Evolutionary conservation across 2,113 vertebrate genomes (phyloP).

Genomic region (Phyllostomus discolor): DNA sequence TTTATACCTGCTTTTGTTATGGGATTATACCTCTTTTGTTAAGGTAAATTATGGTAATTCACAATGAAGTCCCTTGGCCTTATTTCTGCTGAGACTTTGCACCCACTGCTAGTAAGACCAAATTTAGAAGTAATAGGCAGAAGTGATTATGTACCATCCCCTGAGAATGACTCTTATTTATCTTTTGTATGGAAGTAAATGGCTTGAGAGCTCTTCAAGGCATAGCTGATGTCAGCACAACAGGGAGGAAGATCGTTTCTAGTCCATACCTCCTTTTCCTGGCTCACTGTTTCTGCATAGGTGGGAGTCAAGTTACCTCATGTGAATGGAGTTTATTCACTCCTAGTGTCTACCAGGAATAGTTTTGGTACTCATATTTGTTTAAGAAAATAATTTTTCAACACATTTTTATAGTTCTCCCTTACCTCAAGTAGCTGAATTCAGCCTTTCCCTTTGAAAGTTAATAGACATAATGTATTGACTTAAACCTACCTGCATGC

Average conservation of each 20-base stretch:
- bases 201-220: background rate
- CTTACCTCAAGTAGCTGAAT: background rate
- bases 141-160: background rate
- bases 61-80: background rate
- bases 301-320: background rate
- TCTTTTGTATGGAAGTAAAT: background rate
- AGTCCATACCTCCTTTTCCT: background rate
- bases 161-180: background rate
- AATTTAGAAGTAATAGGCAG: background rate
- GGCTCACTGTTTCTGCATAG: background rate
- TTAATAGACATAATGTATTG: background rate
- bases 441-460: background rate
- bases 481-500: background rate
- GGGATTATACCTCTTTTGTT: background rate
- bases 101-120: background rate
- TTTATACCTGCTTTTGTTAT: constrained; percentile 38
- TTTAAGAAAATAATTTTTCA: background rate
- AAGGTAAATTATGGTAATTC: constrained; percentile 4
- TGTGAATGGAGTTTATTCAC: background rate
- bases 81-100: background rate
- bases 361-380: background rate
- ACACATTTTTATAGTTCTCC: background rate
- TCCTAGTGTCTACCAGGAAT: background rate
- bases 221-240: background rate
- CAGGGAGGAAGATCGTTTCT: background rate